Evolutionary conservation across 2,113 vertebrate genomes (phyloP), one percentile per base, ranked within the genome.

Genomic region (Athene noctua): DNA sequence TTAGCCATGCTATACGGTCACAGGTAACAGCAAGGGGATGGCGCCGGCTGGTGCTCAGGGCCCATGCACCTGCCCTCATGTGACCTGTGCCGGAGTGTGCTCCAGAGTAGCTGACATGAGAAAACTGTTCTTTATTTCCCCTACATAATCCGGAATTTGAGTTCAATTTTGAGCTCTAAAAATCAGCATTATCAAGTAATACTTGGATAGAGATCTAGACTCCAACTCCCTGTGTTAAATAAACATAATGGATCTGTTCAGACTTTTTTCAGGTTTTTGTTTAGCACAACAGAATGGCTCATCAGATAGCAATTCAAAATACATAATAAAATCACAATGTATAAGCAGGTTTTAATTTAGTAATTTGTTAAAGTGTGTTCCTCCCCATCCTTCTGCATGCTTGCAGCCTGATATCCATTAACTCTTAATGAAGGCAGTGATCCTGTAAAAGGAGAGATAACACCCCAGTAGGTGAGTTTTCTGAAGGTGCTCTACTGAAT

Each of bases 401-500:
- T 54, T 92, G 30, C 86, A 73, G 85, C 36, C 92, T 70, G 75
- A 83, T 86, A 94, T 73, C 83, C 86, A 87, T 90, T 90, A 92
- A 85, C 61, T 84, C 42, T 78, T 77, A 86, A 85, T 80, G 72
- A 96, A 94, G 54, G 73, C 51, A 51, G 82, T 73, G 80, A 94
- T 83, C 92, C 57, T 36, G 79, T 62, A 90, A 71, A 88, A 44
- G 72, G 38, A 90, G 94, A 91, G 66, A 52, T 82, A 96, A 96
- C 94, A 96, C 75, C 70, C 71, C 75, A 91, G 96, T 89, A 97
- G 97, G 96, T 84, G 75, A 91, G 40, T 44, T 82, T 87, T 94
- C 78, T 82, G 54, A 73, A 96, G 97, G 96, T 94, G 90, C 92
- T 96, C 88, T 85, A 85, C 80, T 81, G 80, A 94, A 88, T 93